Evolutionary conservation across 1,140 invertebrate genomes (phyloP).

Genomic region (Chrysopa pallens): DNA sequence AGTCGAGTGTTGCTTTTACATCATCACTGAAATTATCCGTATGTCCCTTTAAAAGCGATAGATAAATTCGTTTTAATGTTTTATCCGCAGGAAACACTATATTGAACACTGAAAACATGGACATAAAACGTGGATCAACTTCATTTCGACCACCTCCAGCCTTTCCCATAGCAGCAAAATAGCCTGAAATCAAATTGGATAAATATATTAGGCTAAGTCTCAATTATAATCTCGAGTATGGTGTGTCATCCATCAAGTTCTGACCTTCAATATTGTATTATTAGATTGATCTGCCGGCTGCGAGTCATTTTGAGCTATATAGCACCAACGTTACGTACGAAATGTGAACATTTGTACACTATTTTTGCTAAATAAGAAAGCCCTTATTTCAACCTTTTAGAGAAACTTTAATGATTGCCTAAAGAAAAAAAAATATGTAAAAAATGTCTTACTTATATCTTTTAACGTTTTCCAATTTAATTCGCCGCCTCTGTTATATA

Average conservation of each 20-base stretch:
- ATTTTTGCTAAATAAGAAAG: too few species aligned
- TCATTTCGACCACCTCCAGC: conserved; percentile 73
- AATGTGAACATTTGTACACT: too few species aligned
- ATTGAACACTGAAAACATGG: conserved; percentile 74
- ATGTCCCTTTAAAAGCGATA: conserved; percentile 63
- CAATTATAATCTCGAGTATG: too few species aligned
- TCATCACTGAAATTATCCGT: conserved; percentile 44
- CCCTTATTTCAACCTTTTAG: too few species aligned
- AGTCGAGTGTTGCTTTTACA: conserved; percentile 39
- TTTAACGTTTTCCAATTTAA: conserved; percentile 75
- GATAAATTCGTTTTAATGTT: conserved; percentile 67
- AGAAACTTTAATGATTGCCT: not conserved
- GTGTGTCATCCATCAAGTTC: too few species aligned
- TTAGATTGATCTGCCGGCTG: too few species aligned
- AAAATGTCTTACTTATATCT: conserved; percentile 42
- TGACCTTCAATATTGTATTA: too few species aligned
- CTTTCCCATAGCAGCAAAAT: conserved; percentile 63
- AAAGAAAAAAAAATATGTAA: not conserved
- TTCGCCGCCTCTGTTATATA: conserved; percentile 79
- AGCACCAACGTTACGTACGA: too few species aligned
- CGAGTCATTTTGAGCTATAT: too few species aligned
- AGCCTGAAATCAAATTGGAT: conserved; percentile 23
- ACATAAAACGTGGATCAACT: conserved; percentile 76
- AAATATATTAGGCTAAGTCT: too few species aligned
- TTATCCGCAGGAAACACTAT: conserved; percentile 60